Conservation (phyloP, 53 echinoderm and acorn worm species). For the Paracentrotus lividus region DNA sequence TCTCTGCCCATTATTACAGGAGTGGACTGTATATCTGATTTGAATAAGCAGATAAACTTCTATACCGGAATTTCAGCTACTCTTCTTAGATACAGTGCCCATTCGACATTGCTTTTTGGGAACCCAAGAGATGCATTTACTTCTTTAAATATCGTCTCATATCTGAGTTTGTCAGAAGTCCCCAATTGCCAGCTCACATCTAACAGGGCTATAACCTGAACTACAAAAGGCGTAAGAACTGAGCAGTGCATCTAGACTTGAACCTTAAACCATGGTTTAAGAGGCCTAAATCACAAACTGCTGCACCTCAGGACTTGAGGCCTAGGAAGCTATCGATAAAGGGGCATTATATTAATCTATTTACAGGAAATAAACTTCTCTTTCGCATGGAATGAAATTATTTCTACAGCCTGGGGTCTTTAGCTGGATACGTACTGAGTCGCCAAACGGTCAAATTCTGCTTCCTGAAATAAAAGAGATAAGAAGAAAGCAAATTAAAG, state of each 20-base stretch:
- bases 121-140: too few species aligned
- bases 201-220: neutral
- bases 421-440: constrained; percentile 90
- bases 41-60: too few species aligned
- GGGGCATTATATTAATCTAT: neutral
- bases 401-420: neutral
- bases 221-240: neutral
- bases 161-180: neutral
- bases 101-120: too few species aligned
- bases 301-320: neutral
- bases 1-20: too few species aligned
- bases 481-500: neutral
- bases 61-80: too few species aligned
- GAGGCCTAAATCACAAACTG: neutral
- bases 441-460: constrained; percentile 87
- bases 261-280: neutral
- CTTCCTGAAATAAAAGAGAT: constrained; percentile 72
- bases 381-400: constrained; percentile 32
- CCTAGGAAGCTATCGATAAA: neutral
- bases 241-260: neutral
- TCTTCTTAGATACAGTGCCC: too few species aligned
- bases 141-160: neutral
- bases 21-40: too few species aligned
- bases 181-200: neutral
- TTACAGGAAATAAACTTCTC: constrained; percentile 42